Percentiles rank a stretch among this genome's conserved stretches.
phyloP scores from a whole-genome alignment of 2,888 invertebrate genomes.

The Eupithecia subfuscata region DNA sequence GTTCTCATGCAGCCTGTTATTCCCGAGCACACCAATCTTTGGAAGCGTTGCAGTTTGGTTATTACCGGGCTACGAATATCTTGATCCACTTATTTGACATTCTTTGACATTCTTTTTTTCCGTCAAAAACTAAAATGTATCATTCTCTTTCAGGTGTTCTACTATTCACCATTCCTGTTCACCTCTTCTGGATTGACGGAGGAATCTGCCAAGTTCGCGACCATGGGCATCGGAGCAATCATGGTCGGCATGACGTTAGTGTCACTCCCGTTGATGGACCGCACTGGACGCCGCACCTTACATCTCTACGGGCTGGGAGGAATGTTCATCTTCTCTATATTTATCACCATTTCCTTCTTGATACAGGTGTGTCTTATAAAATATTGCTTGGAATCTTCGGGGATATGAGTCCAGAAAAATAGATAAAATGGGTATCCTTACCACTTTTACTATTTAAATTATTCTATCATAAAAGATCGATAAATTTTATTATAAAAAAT shows the following conservation, averaged over 20 bases:
- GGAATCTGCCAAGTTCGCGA: conserved; percentile 96
- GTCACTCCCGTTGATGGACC: conserved; percentile 98
- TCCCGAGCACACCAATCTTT: too few relatives aligned
- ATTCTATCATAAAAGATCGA: background rate
- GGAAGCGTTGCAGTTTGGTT: too few relatives aligned
- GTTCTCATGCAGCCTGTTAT: too few relatives aligned
- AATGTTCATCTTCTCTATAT: conserved; percentile 99
- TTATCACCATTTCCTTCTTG: conserved; percentile 98
- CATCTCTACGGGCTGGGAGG: conserved; percentile 98
- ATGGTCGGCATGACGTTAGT: conserved; percentile 99
- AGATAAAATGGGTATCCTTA: background rate
- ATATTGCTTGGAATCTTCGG: conserved; percentile 38
- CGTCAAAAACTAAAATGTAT: background rate
- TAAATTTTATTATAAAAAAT: too few relatives aligned
- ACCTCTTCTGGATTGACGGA: conserved; percentile 94
- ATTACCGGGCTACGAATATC: too few relatives aligned
- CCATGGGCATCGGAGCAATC: conserved; percentile 97
- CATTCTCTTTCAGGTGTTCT: conserved; percentile 90
- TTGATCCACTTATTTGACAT: too few relatives aligned
- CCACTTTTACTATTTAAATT: background rate
- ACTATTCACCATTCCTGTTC: conserved; percentile 97
- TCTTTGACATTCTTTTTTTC: too few relatives aligned
- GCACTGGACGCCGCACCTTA: conserved; percentile 95
- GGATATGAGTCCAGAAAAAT: background rate
- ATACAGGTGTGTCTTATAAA: conserved; percentile 92